Base-by-base conservation (phyloP, 2,113 vertebrate genomes). In the Phainopepla nitens region DNA sequence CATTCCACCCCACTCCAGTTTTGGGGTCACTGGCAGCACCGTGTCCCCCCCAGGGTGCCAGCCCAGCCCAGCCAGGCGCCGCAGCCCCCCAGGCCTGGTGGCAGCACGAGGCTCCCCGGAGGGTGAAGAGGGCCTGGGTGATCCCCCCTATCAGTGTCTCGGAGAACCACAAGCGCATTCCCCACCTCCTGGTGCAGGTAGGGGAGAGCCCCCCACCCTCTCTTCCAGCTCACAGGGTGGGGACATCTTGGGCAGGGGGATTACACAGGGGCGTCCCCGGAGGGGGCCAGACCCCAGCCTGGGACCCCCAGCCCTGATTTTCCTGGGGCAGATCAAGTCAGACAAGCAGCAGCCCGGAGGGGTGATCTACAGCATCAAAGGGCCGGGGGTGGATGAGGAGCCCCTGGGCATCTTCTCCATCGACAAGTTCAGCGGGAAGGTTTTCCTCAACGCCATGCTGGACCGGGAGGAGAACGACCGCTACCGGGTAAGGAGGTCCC, bases 321-420 rank as follows among this genome's bases (percentile, higher is more conserved):
- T 27, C 42, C 69, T 0, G 41, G 29, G 11, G 18, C 94, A 99
- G 99, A 99, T 99, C 94, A 99, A 99, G 95, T 99, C 99, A 0
- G 99, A 99, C 98, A 99, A 99, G 97, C 98, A 99, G 94, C 98
- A 98, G 60, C 98, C 97, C 0, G 98, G 99, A 5, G 97, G 99
- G 9, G 98, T 99, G 91, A 98, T 99, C 97, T 99, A 99, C 97
- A 99, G 98, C 97, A 98, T 99, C 96, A 99, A 99, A 94, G 99
- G 99, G 5, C 99, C 98, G 0, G 99, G 99, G 1, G 99, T 99
- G 81, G 99, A 99, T 11, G 99, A 99, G 96, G 98, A 99, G 27
- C 99, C 99, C 25, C 98, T 97, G 64, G 98, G 98, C 44, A 89
- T 99, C 79, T 99, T 99, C 97, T 99, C 99, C 97, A 99, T 99